These are phyloP conservation scores for Epinotia ramella DNA, from an alignment of 2,888 invertebrate species.

Conservation along the genomic window DNA sequence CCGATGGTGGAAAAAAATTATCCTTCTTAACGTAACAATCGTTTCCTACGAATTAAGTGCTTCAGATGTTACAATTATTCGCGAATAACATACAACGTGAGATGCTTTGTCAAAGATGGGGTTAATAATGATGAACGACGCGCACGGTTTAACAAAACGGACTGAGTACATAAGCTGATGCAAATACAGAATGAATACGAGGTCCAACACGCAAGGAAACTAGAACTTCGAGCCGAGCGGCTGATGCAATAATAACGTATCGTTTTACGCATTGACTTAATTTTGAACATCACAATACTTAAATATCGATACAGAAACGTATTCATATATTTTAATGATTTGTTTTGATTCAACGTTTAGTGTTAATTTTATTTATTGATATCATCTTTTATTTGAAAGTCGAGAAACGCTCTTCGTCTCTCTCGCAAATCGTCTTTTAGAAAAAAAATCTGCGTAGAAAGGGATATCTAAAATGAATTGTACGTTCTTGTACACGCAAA, in stretches of 20 bases:
- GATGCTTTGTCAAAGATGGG: not conserved
- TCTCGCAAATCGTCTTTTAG: not conserved
- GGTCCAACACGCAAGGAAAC: not conserved
- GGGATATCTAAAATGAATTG: not conserved
- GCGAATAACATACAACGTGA: not conserved
- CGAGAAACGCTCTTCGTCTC: not conserved
- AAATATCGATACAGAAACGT: not conserved
- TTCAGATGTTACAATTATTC: not conserved
- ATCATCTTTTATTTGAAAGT: not conserved
- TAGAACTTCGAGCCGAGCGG: conserved; percentile 24
- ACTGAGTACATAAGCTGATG: no score
- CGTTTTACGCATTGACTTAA: conserved; percentile 43
- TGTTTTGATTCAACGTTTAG: not conserved
- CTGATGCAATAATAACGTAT: conserved; percentile 50
- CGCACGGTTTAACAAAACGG: no score
- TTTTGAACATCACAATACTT: not conserved
- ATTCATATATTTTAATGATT: not conserved
- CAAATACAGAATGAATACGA: no score
- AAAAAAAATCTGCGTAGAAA: conserved; percentile 13
- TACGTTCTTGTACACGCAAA: not conserved
- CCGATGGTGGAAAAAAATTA: not conserved
- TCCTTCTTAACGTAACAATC: not conserved
- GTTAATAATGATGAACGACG: not conserved
- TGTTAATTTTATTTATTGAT: not conserved
- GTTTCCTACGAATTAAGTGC: not conserved